These are phyloP conservation scores for Cardiocondyla obscurior DNA, from an alignment of 1,140 invertebrate species.

Conservation along the genomic window DNA sequence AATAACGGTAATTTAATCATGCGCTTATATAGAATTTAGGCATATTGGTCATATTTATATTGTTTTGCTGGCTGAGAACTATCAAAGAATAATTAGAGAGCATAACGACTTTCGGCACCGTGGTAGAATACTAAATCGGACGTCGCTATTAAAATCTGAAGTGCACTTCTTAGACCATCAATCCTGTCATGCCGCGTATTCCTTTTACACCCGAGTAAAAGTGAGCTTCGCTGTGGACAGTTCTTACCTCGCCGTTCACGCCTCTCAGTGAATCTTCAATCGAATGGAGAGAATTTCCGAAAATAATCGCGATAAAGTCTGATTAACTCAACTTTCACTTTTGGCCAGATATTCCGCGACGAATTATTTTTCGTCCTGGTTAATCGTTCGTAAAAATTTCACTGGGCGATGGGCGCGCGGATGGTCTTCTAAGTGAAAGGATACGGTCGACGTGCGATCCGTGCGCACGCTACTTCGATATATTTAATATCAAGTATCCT, in stretches of 20 bases:
- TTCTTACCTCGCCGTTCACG: background rate
- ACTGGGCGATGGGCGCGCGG: background rate
- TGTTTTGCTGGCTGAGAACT: too few relatives aligned
- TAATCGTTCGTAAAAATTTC: slow-evolving; percentile 22
- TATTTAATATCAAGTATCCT: background rate
- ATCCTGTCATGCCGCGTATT: slow-evolving; percentile 46
- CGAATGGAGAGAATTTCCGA: background rate
- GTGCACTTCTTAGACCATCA: too few relatives aligned
- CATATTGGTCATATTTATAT: too few relatives aligned
- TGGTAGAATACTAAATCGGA: too few relatives aligned
- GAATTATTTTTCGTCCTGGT: slow-evolving; percentile 8
- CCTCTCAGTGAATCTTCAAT: background rate
- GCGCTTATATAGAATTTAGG: too few relatives aligned
- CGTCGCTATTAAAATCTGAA: too few relatives aligned
- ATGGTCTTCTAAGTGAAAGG: slow-evolving; percentile 19
- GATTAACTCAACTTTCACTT: slow-evolving; percentile 5
- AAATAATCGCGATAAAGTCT: background rate
- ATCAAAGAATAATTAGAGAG: too few relatives aligned
- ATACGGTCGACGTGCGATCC: background rate
- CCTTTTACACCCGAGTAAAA: slow-evolving; percentile 69
- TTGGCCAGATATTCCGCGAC: background rate
- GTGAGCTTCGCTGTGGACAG: slow-evolving; percentile 73
- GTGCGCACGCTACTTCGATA: background rate
- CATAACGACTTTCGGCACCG: too few relatives aligned
- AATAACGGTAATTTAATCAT: too few relatives aligned